These are phyloP conservation scores for Dufourea novaeangliae DNA, from an alignment of 1,140 invertebrate genomes.

Conservation along the genomic window DNA sequence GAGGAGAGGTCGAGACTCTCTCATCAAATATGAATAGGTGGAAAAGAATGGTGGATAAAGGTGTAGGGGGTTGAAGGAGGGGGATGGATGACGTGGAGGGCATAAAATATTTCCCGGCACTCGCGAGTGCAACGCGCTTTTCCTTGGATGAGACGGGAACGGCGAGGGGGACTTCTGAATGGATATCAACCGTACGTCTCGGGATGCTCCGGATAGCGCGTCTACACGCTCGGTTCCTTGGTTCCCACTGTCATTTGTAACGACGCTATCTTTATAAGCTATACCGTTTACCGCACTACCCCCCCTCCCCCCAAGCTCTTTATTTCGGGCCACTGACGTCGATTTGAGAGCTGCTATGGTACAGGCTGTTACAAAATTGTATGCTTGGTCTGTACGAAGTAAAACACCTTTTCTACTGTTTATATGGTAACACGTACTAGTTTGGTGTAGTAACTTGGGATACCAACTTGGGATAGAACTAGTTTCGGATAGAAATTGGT, in stretches of 20 bases:
- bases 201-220: constrained; percentile 39
- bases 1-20: constrained; percentile 51
- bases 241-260: constrained; percentile 34
- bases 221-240: constrained; percentile 16
- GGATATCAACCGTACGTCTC: constrained; percentile 55
- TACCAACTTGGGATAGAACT: too few relatives aligned
- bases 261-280: constrained; percentile 36
- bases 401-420: too few relatives aligned
- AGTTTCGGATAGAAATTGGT: too few relatives aligned
- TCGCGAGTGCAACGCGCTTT: constrained; percentile 63
- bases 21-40: constrained; percentile 71
- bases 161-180: constrained; percentile 54
- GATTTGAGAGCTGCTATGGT: background rate
- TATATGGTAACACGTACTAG: too few relatives aligned
- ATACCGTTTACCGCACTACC: too few relatives aligned
- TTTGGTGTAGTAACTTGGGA: too few relatives aligned
- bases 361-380: too few relatives aligned
- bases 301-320: background rate
- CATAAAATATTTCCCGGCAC: constrained; percentile 71
- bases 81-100: constrained; percentile 43
- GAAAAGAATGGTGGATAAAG: constrained; percentile 65
- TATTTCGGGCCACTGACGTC: background rate
- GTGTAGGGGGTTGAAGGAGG: constrained; percentile 23
- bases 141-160: constrained; percentile 31
- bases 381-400: too few relatives aligned